A percentile compares a stretch with the other conserved stretches of the same genome.
phyloP scores from a whole-genome alignment of 2,113 vertebrate species.

The Arvicanthis niloticus region DNA sequence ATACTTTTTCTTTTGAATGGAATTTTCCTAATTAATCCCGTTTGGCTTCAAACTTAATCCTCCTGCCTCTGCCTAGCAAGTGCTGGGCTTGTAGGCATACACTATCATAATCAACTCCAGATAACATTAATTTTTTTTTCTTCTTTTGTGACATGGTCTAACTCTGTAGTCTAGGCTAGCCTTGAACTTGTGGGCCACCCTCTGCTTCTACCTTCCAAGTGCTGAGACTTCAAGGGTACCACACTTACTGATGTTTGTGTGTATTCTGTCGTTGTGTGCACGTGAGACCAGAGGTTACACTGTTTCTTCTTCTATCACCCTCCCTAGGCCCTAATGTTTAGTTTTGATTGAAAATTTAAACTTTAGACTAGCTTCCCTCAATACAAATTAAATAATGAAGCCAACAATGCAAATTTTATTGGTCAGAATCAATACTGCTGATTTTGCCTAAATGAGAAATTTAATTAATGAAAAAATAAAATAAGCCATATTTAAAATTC shows the following conservation, averaged over 20 bases:
- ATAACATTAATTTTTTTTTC: not conserved
- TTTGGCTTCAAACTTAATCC: not conserved
- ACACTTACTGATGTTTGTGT: not conserved
- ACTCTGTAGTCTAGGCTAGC: not conserved
- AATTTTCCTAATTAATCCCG: not conserved
- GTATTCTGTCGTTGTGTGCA: too few species aligned
- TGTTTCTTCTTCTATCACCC: not conserved
- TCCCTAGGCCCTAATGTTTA: not conserved
- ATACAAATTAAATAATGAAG: conserved; percentile 36
- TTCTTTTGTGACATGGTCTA: not conserved
- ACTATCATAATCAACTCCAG: not conserved
- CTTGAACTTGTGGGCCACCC: not conserved
- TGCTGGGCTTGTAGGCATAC: not conserved
- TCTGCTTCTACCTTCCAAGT: not conserved
- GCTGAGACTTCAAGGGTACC: not conserved
- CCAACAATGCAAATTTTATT: conserved; percentile 3
- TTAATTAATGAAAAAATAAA: conserved; percentile 48
- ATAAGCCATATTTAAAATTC: conserved; percentile 17
- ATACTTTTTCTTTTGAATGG: not conserved
- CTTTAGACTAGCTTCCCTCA: not conserved
- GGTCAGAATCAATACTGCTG: conserved; percentile 6
- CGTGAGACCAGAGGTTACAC: not conserved
- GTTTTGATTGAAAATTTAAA: conserved; percentile 24
- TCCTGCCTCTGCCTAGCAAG: not conserved
- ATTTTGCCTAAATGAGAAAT: conserved; percentile 24